Base-by-base conservation (phyloP, 2,888 invertebrate species). In the Deroplatys truncata region DNA sequence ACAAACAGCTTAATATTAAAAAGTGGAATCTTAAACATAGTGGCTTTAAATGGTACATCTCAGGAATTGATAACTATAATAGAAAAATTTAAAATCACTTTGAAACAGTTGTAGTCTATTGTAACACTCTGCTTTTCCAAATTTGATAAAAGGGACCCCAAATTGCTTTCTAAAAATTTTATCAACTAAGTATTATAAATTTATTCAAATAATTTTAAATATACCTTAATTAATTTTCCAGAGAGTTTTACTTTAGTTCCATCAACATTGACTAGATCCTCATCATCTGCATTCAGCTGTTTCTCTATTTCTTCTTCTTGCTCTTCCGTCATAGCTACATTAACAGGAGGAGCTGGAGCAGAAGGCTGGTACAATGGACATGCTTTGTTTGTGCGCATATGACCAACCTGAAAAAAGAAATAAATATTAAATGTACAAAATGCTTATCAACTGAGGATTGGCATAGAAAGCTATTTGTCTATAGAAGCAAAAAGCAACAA, bases 201-300 rank as follows among this genome's bases (percentile, higher is more conserved):
- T 13, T 43, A 1, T 43, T 13, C 43, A 43, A 8, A 43, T 43
- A 10, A 43, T 43, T 43, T 13, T 13, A 72, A 29, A 88, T 56
- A 89, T 91, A 96, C 96, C 95, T 98, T 98, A 13, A 98, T 95
- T 20, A 98, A 94, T 93, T 98, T 98, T 87, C 98, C 96, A 25
- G 98, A 98, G 56, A 99, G 94, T 89, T 97, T 98, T 0, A 99
- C 96, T 94, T 99, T 99, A 1, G 98, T 98, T 25, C 98, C 99
- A 91, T 99, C 99, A 0, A 99, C 97, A 93, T 98, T 98, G 1
- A 98, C 98, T 89, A 98, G 94, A 93, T 98, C 98, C 92, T 97
- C 97, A 92, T 97, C 97, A 88, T 98, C 97, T 15, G 96, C 96
- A 90, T 96, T 96, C 28, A 97, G 94, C 92, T 96, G 96, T 91